These are phyloP conservation scores for Hyaena hyaena DNA, from an alignment of 2,113 vertebrate genomes.

Conservation along the genomic window DNA sequence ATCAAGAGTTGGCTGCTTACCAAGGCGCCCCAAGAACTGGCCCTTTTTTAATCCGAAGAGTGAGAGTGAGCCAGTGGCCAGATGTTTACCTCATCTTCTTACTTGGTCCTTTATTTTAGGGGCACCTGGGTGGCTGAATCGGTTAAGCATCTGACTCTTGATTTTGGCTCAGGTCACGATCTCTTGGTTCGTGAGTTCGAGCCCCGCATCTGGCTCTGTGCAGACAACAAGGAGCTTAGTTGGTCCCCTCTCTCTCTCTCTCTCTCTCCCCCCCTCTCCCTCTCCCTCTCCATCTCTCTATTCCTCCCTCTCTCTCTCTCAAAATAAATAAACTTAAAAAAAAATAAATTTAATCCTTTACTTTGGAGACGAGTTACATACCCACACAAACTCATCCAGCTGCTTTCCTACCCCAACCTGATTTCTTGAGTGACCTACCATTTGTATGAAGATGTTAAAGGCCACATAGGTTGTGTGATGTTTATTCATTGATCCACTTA, in stretches of 20 bases:
- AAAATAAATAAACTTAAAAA: too few relatives aligned
- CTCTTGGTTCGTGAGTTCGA: too few relatives aligned
- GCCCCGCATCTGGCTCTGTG: too few relatives aligned
- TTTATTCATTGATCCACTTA: neutral
- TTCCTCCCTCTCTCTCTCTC: too few relatives aligned
- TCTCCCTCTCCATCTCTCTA: too few relatives aligned
- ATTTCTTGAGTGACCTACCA: neutral
- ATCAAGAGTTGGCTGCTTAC: too few relatives aligned
- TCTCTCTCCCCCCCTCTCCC: too few relatives aligned
- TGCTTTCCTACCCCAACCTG: neutral
- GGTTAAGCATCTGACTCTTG: too few relatives aligned
- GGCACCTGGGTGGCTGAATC: too few relatives aligned
- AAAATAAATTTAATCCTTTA: neutral
- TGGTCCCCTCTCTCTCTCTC: too few relatives aligned
- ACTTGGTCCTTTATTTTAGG: neutral
- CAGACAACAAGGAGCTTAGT: too few relatives aligned
- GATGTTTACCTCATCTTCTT: neutral
- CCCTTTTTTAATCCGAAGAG: neutral
- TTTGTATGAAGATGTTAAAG: constrained; percentile 21
- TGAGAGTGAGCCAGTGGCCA: neutral
- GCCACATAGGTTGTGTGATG: neutral
- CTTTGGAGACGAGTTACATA: neutral
- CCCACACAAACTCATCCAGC: neutral
- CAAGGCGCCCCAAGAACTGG: neutral
- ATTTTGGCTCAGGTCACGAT: too few relatives aligned